Conservation (phyloP, 1,140 invertebrate genomes). For the Sarcophaga bullata region DNA sequence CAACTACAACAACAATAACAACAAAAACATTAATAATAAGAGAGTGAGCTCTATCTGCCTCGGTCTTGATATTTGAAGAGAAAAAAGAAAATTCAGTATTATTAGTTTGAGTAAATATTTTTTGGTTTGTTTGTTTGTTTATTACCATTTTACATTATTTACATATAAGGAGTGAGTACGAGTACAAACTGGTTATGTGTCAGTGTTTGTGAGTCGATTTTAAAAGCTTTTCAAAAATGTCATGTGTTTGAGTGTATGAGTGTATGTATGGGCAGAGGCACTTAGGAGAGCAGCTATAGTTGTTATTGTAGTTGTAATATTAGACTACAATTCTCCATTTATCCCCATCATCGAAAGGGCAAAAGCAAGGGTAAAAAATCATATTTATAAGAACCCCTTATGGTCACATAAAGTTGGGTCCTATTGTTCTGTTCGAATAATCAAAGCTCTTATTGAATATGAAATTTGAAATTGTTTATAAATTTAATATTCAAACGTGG, state of each 20-base stretch:
- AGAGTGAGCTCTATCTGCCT: no score
- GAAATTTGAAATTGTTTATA: not conserved
- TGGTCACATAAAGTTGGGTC: conserved; percentile 5
- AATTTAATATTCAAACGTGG: not conserved
- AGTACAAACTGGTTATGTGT: no score
- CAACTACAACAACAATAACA: not conserved
- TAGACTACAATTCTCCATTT: no score
- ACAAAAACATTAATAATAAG: not conserved
- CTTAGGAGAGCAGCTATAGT: no score
- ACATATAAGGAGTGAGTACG: not conserved
- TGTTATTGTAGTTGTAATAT: no score
- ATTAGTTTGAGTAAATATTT: not conserved
- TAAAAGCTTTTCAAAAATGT: conserved; percentile 8
- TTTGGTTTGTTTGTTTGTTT: conserved; percentile 1
- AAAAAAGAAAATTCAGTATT: not conserved
- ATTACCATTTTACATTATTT: not conserved
- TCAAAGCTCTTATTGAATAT: not conserved
- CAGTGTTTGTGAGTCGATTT: not conserved
- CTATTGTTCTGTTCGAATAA: conserved; percentile 6
- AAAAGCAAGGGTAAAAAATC: not conserved
- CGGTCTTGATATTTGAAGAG: no score
- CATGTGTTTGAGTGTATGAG: not conserved
- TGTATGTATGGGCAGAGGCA: no score
- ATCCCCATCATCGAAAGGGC: no score
- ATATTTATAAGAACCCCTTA: conserved; percentile 34